Conservation (phyloP, 2,797 vertebrate species). For the Paratrypauchen microcephalus region DNA sequence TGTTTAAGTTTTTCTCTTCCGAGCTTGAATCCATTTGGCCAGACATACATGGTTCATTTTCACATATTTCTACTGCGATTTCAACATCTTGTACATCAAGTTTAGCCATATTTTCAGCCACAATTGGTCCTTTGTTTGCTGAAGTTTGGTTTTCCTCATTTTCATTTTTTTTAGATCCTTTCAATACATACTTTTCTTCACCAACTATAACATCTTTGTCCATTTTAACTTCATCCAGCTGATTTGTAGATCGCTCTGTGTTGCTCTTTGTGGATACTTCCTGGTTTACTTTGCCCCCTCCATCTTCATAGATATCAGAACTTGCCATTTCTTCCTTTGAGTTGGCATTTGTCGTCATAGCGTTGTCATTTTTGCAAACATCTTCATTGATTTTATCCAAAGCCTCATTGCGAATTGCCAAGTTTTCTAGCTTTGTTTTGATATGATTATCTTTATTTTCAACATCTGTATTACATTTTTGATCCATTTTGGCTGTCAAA, state of each 20-base stretch:
- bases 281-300: not conserved
- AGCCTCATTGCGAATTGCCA: too few species aligned
- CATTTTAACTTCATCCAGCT: not conserved
- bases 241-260: not conserved
- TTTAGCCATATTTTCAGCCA: not conserved
- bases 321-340: not conserved
- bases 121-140: not conserved
- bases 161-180: not conserved
- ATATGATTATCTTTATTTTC: not conserved
- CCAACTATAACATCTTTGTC: not conserved
- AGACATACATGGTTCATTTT: not conserved
- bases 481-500: not conserved
- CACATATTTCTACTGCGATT: not conserved
- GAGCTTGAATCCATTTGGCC: not conserved
- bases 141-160: not conserved
- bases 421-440: not conserved
- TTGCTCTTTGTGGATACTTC: not conserved
- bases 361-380: not conserved
- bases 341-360: not conserved
- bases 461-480: not conserved
- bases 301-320: not conserved
- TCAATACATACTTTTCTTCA: not conserved
- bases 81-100: not conserved
- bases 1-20: not conserved
- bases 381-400: not conserved